Conservation (phyloP, 2,113 vertebrate species). For the Gnathonemus longibarbis region DNA sequence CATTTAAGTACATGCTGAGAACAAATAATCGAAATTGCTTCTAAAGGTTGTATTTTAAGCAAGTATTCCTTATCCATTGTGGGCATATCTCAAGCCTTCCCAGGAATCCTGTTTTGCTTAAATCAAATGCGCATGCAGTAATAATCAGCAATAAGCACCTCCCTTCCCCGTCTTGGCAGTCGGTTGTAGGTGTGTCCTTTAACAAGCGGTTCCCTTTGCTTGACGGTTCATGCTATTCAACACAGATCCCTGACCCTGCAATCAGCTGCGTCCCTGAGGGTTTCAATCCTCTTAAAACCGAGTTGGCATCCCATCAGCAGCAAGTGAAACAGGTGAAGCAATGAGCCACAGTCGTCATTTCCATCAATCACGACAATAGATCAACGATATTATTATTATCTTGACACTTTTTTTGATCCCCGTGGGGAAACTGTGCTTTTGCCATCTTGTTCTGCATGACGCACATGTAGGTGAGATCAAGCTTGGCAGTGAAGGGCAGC, state of each 20-base stretch:
- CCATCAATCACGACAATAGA: not conserved
- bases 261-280: conserved; percentile 68
- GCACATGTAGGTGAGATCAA: not conserved
- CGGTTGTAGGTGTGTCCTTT: not conserved
- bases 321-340: conserved; percentile 70
- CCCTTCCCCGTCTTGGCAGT: not conserved
- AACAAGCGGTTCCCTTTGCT: not conserved
- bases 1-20: not conserved
- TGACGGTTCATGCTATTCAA: not conserved
- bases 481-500: not conserved
- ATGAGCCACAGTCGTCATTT: not conserved
- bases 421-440: not conserved
- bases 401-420: not conserved
- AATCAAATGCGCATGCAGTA: not conserved
- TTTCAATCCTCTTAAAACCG: conserved; percentile 72
- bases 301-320: conserved; percentile 65
- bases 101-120: not conserved
- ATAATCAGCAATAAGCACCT: not conserved
- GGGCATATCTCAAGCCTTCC: not conserved
- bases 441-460: not conserved
- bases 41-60: not conserved
- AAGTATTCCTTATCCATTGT: not conserved
- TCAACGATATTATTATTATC: not conserved
- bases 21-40: not conserved
- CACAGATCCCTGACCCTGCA: conserved; percentile 33